Base-by-base conservation (phyloP, 2,113 vertebrate species). In the Callipepla squamata region DNA sequence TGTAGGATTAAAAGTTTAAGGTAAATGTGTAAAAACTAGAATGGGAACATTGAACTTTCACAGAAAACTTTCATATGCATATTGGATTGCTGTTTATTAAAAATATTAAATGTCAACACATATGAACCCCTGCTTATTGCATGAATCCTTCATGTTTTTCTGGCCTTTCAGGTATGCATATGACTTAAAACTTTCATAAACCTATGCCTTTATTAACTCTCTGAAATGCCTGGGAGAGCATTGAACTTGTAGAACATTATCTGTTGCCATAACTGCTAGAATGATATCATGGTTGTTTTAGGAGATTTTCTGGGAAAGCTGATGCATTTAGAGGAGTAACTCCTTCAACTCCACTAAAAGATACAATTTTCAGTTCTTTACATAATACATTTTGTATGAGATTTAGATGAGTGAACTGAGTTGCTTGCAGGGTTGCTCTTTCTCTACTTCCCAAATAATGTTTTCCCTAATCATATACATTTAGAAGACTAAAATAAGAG, bases 381-480 rank as follows among this genome's bases (percentile, higher is more conserved):
- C 82, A 89, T 92, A 94, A 93, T 85, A 45, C 12, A 75, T 91
- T 94, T 92, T 62, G 66, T 86, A 78, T 69, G 78, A 78, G 48
- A 79, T 89, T 86, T 76, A 86, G 62, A 22, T 90, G 48, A 45
- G 58, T 68, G 42, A 88, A 65, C 26, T 58, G 40, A 86, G 23
- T 58, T 81, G 11, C 51, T 77, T 89, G 44, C 73, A 57, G 34
- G 42, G 18, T 25, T 77, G 62, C 21, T 51, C 26, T 59, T 45
- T 58, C 62, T 53, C 21, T 47, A 32, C 78, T 26, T 21, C 30
- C 53, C 59, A 76, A 19, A n/a, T 58, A n/a, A 19, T 70, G 21
- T 74, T 91, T 94, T 92, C 25, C 21, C 36, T 42, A 79, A 0
- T 50, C 23, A 11, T 25, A 19, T 38, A 20, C 48, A 78, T 85